These are phyloP conservation scores for Nomia melanderi DNA, from an alignment of 1,140 invertebrate genomes.

Conservation along the genomic window DNA sequence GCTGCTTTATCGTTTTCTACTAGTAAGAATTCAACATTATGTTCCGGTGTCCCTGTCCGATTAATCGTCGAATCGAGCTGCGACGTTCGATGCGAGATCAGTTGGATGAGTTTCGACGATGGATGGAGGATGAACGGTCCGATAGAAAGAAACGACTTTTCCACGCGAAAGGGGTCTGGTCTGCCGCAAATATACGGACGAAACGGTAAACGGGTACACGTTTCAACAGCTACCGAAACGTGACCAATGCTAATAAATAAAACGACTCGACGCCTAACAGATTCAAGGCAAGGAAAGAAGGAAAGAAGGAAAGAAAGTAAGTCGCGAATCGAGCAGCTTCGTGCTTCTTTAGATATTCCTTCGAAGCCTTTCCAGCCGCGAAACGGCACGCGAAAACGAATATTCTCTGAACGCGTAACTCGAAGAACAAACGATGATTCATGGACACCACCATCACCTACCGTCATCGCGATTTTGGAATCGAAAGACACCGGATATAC, in stretches of 20 bases:
- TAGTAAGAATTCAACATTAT: constrained; percentile 49
- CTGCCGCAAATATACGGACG: too few species aligned
- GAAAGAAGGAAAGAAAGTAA: not conserved
- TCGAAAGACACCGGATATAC: constrained; percentile 21
- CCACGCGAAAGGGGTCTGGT: too few species aligned
- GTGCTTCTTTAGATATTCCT: not conserved
- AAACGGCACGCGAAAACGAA: too few species aligned
- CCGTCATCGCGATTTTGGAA: not conserved
- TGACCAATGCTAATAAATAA: too few species aligned
- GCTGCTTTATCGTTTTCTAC: constrained; percentile 55
- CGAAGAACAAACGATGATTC: not conserved
- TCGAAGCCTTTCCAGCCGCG: not conserved
- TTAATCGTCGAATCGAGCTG: not conserved
- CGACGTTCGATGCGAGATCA: constrained; percentile 4
- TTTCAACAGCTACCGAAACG: too few species aligned
- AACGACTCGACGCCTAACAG: too few species aligned
- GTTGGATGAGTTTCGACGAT: not conserved
- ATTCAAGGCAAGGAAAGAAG: not conserved
- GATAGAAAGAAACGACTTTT: not conserved
- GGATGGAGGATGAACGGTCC: constrained; percentile 5
- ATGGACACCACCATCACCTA: too few species aligned
- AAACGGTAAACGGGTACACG: too few species aligned
- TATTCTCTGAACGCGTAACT: not conserved
- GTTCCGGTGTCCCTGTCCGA: constrained; percentile 45
- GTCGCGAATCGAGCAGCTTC: not conserved